Percentiles rank a stretch among this genome's conserved stretches.
Evolutionary conservation across 2,797 vertebrate species (phyloP).

Genomic region (Catamblyrhynchus diadema): DNA sequence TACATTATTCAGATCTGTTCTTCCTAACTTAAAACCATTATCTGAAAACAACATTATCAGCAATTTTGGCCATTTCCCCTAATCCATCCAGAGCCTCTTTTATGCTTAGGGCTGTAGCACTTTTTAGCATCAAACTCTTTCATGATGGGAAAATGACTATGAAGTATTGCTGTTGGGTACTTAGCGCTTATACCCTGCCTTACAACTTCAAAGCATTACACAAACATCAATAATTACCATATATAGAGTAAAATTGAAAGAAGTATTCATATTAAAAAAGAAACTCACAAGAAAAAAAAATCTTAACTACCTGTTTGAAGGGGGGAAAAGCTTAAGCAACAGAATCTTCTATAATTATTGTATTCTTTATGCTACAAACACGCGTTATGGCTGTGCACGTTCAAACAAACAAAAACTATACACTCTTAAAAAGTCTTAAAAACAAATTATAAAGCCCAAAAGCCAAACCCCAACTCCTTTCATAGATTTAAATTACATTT

Average conservation of each 20-base stretch:
- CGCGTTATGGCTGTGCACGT: rapidly evolving
- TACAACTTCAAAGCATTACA: slow-evolving; percentile 44
- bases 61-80: background rate
- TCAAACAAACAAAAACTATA: background rate
- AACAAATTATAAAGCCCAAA: background rate
- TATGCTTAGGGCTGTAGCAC: background rate
- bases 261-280: background rate
- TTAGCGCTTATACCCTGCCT: background rate
- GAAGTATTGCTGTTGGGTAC: slow-evolving; percentile 20
- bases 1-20: background rate
- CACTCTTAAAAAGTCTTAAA: background rate
- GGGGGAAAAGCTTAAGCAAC: background rate
- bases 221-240: slow-evolving; percentile 50
- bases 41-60: slow-evolving; percentile 5
- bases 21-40: slow-evolving; percentile 27
- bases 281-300: background rate
- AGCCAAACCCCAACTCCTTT: background rate
- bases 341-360: background rate
- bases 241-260: slow-evolving; percentile 18
- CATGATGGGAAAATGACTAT: slow-evolving; percentile 38
- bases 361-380: background rate
- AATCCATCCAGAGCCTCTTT: slow-evolving; percentile 15
- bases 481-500: background rate
- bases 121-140: slow-evolving; percentile 5
- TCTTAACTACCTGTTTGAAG: background rate